These are phyloP conservation scores for Saccostrea echinata DNA, from an alignment of 1,140 invertebrate genomes.

Conservation along the genomic window DNA sequence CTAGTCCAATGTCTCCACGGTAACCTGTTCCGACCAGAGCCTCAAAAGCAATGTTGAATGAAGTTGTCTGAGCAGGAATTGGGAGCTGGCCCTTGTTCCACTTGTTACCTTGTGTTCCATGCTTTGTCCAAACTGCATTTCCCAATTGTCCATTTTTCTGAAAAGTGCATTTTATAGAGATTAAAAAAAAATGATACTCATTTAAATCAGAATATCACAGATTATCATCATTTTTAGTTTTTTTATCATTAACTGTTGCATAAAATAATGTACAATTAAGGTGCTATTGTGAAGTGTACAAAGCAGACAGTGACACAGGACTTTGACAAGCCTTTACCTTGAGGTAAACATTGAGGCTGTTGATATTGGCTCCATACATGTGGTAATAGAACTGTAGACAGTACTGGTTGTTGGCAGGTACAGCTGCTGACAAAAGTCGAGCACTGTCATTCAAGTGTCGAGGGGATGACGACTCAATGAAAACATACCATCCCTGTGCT, in stretches of 20 bases:
- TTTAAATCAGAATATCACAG: too few relatives aligned
- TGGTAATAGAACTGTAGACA: conserved; percentile 78
- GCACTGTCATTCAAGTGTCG: conserved; percentile 83
- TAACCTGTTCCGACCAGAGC: conserved; percentile 66
- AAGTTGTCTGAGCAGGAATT: conserved; percentile 54
- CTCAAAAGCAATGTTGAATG: conserved; percentile 78
- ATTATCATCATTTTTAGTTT: too few relatives aligned
- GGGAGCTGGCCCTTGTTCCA: conserved; percentile 67
- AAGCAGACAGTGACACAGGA: neutral
- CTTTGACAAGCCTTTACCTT: conserved; percentile 45
- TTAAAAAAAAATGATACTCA: too few relatives aligned
- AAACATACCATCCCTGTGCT: conserved; percentile 72
- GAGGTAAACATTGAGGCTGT: conserved; percentile 69
- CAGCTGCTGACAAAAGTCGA: conserved; percentile 83
- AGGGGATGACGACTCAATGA: conserved; percentile 72
- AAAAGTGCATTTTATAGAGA: neutral
- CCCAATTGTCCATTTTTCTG: conserved; percentile 36
- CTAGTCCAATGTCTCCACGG: conserved; percentile 72
- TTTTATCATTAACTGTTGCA: too few relatives aligned
- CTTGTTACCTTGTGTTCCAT: conserved; percentile 69
- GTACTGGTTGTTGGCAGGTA: conserved; percentile 56
- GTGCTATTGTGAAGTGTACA: too few relatives aligned
- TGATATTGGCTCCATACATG: conserved; percentile 77
- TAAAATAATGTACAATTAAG: too few relatives aligned
- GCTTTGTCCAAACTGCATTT: conserved; percentile 64